phyloP scores from a whole-genome alignment of 2,113 vertebrate genomes.

The Calidris pygmaea region DNA sequence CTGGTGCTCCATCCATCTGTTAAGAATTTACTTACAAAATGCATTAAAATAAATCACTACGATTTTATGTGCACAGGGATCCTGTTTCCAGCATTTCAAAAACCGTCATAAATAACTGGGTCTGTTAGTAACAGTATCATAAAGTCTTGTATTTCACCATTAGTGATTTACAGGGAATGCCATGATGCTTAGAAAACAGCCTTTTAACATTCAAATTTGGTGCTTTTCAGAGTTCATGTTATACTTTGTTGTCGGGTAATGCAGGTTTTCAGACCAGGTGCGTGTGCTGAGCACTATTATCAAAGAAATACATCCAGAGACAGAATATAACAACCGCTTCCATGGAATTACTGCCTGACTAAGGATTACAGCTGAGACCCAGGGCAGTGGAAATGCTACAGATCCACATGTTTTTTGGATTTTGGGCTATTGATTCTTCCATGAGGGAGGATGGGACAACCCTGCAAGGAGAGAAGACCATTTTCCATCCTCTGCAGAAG shows the following conservation, averaged over 20 bases:
- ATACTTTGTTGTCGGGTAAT: background rate
- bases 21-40: slow-evolving; percentile 75
- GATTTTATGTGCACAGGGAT: background rate
- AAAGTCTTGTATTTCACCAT: background rate
- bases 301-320: background rate
- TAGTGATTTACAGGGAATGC: background rate
- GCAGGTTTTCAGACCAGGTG: background rate
- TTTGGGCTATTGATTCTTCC: background rate
- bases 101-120: background rate
- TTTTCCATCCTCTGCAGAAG: background rate
- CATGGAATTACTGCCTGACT: background rate
- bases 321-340: background rate
- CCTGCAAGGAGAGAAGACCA: background rate
- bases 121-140: background rate
- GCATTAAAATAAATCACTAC: slow-evolving; percentile 61
- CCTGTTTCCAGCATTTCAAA: background rate
- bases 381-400: background rate
- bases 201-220: background rate
- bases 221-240: background rate
- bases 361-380: background rate
- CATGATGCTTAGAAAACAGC: background rate
- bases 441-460: background rate
- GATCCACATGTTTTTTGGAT: background rate
- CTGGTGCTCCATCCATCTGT: slow-evolving; percentile 77
- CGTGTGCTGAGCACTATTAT: background rate